Evolutionary conservation across 2,113 vertebrate genomes (phyloP).

Genomic region (Orcinus orca): DNA sequence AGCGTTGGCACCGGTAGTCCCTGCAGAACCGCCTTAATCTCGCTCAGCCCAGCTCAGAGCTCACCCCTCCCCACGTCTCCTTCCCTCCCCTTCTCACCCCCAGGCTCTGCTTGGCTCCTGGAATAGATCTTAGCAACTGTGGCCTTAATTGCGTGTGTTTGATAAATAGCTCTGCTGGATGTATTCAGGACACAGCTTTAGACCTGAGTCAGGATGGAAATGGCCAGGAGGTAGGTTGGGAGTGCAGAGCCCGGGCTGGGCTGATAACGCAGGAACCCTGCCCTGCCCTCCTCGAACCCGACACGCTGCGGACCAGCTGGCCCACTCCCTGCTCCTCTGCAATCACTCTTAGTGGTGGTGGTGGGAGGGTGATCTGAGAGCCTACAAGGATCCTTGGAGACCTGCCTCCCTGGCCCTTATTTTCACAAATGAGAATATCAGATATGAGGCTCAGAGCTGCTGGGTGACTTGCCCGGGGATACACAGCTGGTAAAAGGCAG

Average conservation of each 20-base stretch:
- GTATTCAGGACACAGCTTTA: neutral
- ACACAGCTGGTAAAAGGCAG: neutral
- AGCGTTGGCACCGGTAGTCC: rapidly evolving
- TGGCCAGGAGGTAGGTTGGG: neutral
- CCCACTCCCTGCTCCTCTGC: neutral
- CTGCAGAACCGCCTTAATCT: rapidly evolving
- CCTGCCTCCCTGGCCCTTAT: too few species aligned
- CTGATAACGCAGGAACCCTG: rapidly evolving
- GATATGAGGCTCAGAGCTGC: neutral
- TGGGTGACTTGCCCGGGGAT: neutral
- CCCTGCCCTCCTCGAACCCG: rapidly evolving
- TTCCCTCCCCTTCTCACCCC: neutral
- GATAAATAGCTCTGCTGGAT: constrained; percentile 63
- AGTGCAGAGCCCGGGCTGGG: rapidly evolving
- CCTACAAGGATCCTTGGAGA: neutral
- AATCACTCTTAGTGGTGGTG: neutral
- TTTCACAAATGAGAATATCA: neutral
- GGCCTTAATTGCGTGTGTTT: constrained; percentile 67
- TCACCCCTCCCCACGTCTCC: neutral
- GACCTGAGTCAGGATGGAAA: neutral
- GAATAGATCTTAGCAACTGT: constrained; percentile 60
- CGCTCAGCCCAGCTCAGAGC: neutral
- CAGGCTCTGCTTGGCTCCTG: neutral
- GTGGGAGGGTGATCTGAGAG: neutral
- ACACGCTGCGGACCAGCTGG: rapidly evolving